Conservation (phyloP, 37 sponge, comb jelly and placozoan species). For the Theonella swinhoei region DNA sequence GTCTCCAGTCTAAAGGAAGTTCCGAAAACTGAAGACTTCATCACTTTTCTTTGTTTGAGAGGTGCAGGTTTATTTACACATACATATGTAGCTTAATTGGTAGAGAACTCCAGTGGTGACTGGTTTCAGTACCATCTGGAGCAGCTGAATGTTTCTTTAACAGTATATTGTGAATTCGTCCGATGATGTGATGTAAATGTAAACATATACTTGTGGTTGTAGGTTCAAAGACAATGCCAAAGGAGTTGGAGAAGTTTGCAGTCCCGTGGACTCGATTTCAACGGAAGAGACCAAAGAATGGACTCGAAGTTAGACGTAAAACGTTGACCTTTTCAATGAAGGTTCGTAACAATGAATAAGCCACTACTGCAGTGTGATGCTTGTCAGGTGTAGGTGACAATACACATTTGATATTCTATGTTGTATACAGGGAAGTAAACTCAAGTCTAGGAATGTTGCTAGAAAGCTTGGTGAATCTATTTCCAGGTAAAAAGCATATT, state of each 20-base stretch:
- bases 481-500: neutral
- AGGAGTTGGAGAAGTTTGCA: neutral
- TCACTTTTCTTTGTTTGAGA: constrained; percentile 46
- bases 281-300: neutral
- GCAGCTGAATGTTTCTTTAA: no score
- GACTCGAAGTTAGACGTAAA: neutral
- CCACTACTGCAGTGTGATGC: no score
- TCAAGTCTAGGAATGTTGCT: neutral
- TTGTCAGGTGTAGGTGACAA: no score
- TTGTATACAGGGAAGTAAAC: neutral
- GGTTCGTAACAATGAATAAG: no score
- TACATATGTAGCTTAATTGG: neutral
- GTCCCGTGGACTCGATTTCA: neutral
- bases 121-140: no score
- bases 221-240: neutral
- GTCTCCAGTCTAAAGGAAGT: constrained; percentile 8
- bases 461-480: neutral
- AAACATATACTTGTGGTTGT: no score
- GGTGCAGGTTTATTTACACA: neutral
- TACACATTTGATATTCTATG: no score
- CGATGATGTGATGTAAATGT: no score
- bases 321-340: no score
- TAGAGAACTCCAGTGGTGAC: no score
- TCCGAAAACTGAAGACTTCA: constrained; percentile 58
- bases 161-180: no score